Conservation (phyloP, 2,797 vertebrate species). For the Acanthornis magna region DNA sequence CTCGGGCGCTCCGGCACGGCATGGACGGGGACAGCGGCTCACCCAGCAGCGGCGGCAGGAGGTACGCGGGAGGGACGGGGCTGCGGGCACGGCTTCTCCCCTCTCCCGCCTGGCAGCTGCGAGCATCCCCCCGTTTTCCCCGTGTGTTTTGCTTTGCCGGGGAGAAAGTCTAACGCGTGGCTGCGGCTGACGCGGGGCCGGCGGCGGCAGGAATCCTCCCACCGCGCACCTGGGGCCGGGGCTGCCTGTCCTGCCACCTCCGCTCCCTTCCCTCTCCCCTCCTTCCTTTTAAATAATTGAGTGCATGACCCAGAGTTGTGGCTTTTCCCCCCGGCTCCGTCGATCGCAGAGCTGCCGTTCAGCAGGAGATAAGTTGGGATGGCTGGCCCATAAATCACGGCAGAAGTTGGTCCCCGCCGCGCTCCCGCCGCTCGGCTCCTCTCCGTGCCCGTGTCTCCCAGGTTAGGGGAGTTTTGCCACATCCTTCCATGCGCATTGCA, state of each 20-base stretch:
- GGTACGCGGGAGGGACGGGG: slow-evolving; percentile 62
- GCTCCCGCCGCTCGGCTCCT: not conserved
- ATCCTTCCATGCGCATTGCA: slow-evolving; percentile 50
- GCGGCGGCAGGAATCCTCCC: not conserved
- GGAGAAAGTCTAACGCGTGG: not conserved
- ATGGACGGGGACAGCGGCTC: slow-evolving; percentile 65
- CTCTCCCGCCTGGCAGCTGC: slow-evolving; percentile 1
- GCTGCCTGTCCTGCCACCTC: not conserved
- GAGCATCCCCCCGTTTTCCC: not conserved
- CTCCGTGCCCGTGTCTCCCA: not conserved
- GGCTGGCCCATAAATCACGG: not conserved
- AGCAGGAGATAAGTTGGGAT: not conserved
- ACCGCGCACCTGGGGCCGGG: not conserved
- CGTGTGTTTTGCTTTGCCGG: not conserved
- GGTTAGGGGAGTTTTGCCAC: not conserved
- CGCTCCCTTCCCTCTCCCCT: not conserved
- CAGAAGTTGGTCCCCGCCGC: slow-evolving; percentile 47
- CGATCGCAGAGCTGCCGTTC: slow-evolving; percentile 6
- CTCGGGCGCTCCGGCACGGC: slow-evolving; percentile 29
- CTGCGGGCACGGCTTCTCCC: slow-evolving; percentile 66
- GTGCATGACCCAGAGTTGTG: not conserved
- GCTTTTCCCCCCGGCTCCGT: not conserved
- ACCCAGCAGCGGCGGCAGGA: slow-evolving; percentile 54
- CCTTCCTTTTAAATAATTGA: not conserved
- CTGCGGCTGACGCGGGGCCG: not conserved